Evolutionary conservation across 1,140 invertebrate species (phyloP).

Genomic region (Teleopsis dalmanni): DNA sequence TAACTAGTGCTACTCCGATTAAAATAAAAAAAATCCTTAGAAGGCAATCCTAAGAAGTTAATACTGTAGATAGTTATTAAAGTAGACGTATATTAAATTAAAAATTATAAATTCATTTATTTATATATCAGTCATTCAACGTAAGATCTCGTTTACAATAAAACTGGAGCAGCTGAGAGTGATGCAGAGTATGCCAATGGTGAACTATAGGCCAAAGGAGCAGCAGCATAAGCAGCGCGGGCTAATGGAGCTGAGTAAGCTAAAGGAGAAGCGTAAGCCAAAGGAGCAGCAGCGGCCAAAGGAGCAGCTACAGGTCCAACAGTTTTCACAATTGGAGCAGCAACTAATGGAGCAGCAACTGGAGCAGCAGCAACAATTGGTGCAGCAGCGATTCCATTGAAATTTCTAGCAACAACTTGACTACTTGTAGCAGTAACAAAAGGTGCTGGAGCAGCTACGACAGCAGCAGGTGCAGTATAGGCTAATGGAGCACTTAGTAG

Average conservation of each 20-base stretch:
- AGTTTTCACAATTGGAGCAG: too few relatives aligned
- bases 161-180: not conserved
- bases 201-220: not conserved
- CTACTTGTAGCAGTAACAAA: constrained; percentile 46
- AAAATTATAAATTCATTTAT: too few relatives aligned
- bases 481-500: constrained; percentile 24
- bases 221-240: not conserved
- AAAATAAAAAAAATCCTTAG: too few relatives aligned
- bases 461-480: constrained; percentile 20
- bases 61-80: too few relatives aligned
- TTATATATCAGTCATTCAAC: too few relatives aligned
- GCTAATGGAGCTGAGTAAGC: not conserved
- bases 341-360: constrained; percentile 10
- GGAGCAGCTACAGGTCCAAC: constrained; percentile 6
- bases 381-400: constrained; percentile 33
- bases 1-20: too few relatives aligned
- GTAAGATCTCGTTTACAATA: not conserved
- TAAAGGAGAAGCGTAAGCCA: not conserved
- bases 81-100: too few relatives aligned
- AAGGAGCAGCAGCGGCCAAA: constrained; percentile 6
- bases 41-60: too few relatives aligned
- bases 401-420: constrained; percentile 46
- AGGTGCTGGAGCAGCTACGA: constrained; percentile 34
- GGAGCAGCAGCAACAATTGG: constrained; percentile 14
- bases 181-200: too few relatives aligned